A percentile compares a stretch with the other conserved stretches of the same genome.
These are phyloP conservation scores for Helleia helle DNA, from an alignment of 2,888 invertebrate species.

Conservation along the genomic window DNA sequence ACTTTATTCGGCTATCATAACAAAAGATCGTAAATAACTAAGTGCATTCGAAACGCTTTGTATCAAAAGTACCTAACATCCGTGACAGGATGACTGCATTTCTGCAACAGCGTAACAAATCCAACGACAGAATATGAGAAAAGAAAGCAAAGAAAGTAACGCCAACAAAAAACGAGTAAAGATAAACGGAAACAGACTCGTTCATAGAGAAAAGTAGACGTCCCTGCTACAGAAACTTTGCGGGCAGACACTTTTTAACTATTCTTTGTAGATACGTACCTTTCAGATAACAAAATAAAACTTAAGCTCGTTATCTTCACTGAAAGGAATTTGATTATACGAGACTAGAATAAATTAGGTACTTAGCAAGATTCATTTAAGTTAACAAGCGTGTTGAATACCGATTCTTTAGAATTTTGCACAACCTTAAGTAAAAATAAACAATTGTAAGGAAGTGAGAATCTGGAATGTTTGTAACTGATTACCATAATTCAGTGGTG, in stretches of 20 bases:
- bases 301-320: slow-evolving; percentile 9
- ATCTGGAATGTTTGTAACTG: slow-evolving; percentile 2
- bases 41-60: not conserved
- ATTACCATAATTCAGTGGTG: not conserved
- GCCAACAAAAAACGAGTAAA: slow-evolving; percentile 53
- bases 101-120: slow-evolving; percentile 40
- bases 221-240: slow-evolving; percentile 55
- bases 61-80: not conserved
- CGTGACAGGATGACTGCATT: slow-evolving; percentile 15
- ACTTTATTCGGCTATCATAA: too few relatives aligned
- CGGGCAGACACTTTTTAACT: slow-evolving; percentile 41
- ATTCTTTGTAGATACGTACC: slow-evolving; percentile 41
- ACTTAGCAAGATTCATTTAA: slow-evolving; percentile 8
- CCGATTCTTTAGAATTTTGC: slow-evolving; percentile 6
- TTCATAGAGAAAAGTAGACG: slow-evolving; percentile 63
- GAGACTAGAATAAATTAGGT: slow-evolving; percentile 9
- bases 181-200: slow-evolving; percentile 66
- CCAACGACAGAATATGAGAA: slow-evolving; percentile 53
- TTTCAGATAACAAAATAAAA: slow-evolving; percentile 33
- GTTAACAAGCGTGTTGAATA: slow-evolving; percentile 8
- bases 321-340: slow-evolving; percentile 9
- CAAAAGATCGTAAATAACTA: not conserved
- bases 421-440: slow-evolving; percentile 5
- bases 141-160: slow-evolving; percentile 45
- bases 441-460: slow-evolving; percentile 3